Conservation (phyloP, 2,888 invertebrate species). For the Cryptus viduatorius region DNA sequence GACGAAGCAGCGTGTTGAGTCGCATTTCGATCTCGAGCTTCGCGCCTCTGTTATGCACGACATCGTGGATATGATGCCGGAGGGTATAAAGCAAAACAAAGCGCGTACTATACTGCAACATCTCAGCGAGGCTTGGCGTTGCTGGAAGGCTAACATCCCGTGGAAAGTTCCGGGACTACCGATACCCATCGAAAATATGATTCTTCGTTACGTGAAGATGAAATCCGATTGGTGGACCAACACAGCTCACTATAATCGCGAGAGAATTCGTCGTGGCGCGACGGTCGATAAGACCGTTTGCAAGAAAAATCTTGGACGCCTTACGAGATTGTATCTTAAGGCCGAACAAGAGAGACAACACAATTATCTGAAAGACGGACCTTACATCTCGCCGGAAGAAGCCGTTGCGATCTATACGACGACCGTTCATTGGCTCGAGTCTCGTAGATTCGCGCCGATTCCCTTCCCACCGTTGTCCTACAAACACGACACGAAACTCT, state of each 20-base stretch:
- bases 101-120: slow-evolving; percentile 99
- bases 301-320: slow-evolving; percentile 99
- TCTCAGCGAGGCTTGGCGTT: slow-evolving; percentile 99
- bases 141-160: slow-evolving; percentile 99
- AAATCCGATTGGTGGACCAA: slow-evolving; percentile 99
- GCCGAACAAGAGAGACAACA: slow-evolving; percentile 99
- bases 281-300: slow-evolving; percentile 99
- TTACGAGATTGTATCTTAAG: slow-evolving; percentile 98
- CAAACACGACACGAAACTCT: slow-evolving; percentile 99
- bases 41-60: slow-evolving; percentile 98
- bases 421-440: slow-evolving; percentile 99
- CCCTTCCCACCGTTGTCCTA: slow-evolving; percentile 99
- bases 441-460: slow-evolving; percentile 98
- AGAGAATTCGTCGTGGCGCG: slow-evolving; percentile 99
- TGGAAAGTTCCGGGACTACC: slow-evolving; percentile 99
- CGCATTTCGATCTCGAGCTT: slow-evolving; percentile 99
- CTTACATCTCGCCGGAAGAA: slow-evolving; percentile 99
- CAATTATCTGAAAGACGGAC: slow-evolving; percentile 99
- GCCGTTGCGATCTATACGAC: slow-evolving; percentile 99
- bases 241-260: slow-evolving; percentile 99
- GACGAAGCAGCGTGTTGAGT: slow-evolving; percentile 99
- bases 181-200: slow-evolving; percentile 99
- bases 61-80: slow-evolving; percentile 99
- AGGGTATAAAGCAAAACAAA: slow-evolving; percentile 99
- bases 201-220: slow-evolving; percentile 99